These are phyloP conservation scores for Hemicrepidius hirtus DNA, from an alignment of 2,888 invertebrate species.

Conservation along the genomic window DNA sequence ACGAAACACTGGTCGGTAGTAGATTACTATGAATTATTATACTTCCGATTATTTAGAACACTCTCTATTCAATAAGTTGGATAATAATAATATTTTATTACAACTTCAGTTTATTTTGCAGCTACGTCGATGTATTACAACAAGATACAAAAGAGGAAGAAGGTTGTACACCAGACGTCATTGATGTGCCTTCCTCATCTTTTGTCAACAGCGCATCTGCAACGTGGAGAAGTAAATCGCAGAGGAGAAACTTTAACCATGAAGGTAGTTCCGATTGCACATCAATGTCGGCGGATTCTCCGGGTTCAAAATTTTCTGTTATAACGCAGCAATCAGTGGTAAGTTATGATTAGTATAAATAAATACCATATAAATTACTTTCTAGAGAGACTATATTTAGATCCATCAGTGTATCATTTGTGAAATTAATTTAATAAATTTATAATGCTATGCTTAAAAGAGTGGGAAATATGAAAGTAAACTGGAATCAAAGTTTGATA, in stretches of 20 bases:
- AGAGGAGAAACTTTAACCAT: slow-evolving; percentile 66
- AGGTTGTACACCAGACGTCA: slow-evolving; percentile 38
- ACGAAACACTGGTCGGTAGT: too few species aligned
- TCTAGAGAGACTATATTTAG: too few species aligned
- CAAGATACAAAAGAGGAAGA: slow-evolving; percentile 72
- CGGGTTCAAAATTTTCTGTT: slow-evolving; percentile 76
- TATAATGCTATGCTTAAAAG: too few species aligned
- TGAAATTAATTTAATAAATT: too few species aligned
- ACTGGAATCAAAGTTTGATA: too few species aligned
- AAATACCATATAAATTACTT: too few species aligned
- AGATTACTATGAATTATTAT: too few species aligned
- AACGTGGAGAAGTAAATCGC: slow-evolving; percentile 62
- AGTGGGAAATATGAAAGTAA: too few species aligned
- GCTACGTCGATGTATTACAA: slow-evolving; percentile 83
- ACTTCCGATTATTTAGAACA: too few species aligned
- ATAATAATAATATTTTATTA: background rate
- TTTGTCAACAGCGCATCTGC: slow-evolving; percentile 57
- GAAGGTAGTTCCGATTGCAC: slow-evolving; percentile 77
- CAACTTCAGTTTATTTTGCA: slow-evolving; percentile 65
- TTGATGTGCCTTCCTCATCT: slow-evolving; percentile 49
- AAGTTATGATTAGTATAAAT: too few species aligned
- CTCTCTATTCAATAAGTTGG: too few species aligned
- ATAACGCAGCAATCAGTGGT: slow-evolving; percentile 73
- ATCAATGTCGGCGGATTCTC: slow-evolving; percentile 82
- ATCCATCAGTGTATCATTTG: too few species aligned